A percentile compares a stretch with the other conserved stretches of the same genome.
Conservation (phyloP, 37 sponge, comb jelly and placozoan genomes). For the Cliona cf. orientalis region DNA sequence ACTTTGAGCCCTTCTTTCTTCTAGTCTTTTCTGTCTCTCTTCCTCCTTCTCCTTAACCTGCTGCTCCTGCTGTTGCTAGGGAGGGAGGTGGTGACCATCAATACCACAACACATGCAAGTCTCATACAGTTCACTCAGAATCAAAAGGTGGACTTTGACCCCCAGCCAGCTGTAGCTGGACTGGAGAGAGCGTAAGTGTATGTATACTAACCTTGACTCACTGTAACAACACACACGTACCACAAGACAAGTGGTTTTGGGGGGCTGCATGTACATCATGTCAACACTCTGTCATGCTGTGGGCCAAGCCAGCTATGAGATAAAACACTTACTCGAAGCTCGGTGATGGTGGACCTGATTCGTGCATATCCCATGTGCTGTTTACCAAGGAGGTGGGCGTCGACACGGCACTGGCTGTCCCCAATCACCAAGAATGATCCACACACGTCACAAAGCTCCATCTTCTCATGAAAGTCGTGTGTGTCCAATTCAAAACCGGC, state of each 20-base stretch:
- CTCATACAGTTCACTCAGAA: too few relatives aligned
- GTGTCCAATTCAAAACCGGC: slow-evolving; percentile 77
- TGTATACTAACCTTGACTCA: slow-evolving; percentile 32
- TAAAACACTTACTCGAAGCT: slow-evolving; percentile 40
- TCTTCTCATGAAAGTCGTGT: slow-evolving; percentile 90
- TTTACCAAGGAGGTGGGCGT: slow-evolving; percentile 95
- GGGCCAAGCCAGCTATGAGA: neutral
- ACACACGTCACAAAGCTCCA: slow-evolving; percentile 95
- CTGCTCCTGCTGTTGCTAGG: too few relatives aligned
- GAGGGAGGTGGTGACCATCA: too few relatives aligned
- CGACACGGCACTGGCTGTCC: slow-evolving; percentile 87
- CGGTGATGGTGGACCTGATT: slow-evolving; percentile 72
- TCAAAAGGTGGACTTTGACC: too few relatives aligned
- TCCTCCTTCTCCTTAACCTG: slow-evolving; percentile 17
- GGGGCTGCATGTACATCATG: slow-evolving; percentile 1
- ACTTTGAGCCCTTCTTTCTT: neutral
- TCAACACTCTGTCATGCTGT: neutral
- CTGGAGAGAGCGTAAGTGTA: neutral
- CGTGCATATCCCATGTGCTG: slow-evolving; percentile 92
- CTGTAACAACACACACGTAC: slow-evolving; percentile 11
- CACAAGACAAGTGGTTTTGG: neutral
- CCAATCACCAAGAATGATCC: slow-evolving; percentile 96
- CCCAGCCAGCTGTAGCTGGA: too few relatives aligned
- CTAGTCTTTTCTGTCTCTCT: neutral
- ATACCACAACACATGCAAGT: too few relatives aligned